phyloP scores from a whole-genome alignment of 2,888 invertebrate species.

The Trissonchulus sp. region DNA sequence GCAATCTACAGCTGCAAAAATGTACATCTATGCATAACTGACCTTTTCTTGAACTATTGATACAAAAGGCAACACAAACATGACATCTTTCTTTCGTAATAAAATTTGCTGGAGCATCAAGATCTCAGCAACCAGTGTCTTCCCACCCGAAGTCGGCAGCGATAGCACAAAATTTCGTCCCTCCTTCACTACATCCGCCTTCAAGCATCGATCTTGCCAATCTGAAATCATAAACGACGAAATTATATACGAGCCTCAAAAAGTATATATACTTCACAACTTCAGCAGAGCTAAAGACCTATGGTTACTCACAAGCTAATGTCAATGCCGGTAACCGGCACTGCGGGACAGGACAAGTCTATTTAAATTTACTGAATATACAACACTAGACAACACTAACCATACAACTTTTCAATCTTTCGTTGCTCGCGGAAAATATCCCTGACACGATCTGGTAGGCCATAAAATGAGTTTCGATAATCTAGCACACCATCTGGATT shows the following conservation, averaged over 20 bases:
- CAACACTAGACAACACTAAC: conserved; percentile 57
- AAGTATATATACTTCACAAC: too few relatives aligned
- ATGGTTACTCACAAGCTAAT: too few relatives aligned
- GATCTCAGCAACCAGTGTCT: conserved; percentile 92
- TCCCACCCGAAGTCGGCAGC: conserved; percentile 91
- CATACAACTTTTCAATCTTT: conserved; percentile 73
- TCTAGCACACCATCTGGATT: background rate
- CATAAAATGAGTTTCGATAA: conserved; percentile 64
- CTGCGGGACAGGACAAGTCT: too few relatives aligned
- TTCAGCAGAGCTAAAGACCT: too few relatives aligned
- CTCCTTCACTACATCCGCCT: conserved; percentile 65
- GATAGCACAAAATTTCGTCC: conserved; percentile 81
- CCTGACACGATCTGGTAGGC: conserved; percentile 67
- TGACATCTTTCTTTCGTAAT: conserved; percentile 70
- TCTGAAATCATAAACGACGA: conserved; percentile 59
- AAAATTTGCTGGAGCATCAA: conserved; percentile 79
- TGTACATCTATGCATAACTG: too few relatives aligned
- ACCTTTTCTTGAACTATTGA: conserved; percentile 97
- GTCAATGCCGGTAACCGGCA: too few relatives aligned
- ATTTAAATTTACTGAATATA: background rate
- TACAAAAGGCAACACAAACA: conserved; percentile 87
- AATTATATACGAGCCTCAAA: too few relatives aligned
- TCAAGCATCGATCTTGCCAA: conserved; percentile 89
- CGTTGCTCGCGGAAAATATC: conserved; percentile 67
- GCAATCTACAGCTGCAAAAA: too few relatives aligned